Evolutionary conservation across 2,888 invertebrate species (phyloP).

Genomic region (Gortyna flavago): DNA sequence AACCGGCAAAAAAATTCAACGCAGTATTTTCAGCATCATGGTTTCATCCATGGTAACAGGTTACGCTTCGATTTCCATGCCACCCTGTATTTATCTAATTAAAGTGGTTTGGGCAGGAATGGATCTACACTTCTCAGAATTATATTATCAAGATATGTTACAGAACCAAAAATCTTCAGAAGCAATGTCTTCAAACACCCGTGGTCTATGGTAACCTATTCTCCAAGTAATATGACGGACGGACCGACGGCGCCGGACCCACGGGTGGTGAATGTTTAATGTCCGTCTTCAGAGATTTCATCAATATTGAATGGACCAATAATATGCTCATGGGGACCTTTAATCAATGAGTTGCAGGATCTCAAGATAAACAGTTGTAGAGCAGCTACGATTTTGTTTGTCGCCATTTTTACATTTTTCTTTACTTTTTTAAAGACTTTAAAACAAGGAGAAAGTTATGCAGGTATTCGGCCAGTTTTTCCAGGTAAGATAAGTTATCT

Average conservation of each 20-base stretch:
- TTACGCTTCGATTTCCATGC: too few relatives aligned
- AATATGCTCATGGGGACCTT: constrained; percentile 20
- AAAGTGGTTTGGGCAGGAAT: neutral
- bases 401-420: neutral
- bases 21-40: too few relatives aligned
- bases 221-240: constrained; percentile 23
- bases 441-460: neutral
- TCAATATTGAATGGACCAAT: constrained; percentile 44
- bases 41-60: too few relatives aligned
- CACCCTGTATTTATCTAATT: neutral
- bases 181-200: neutral
- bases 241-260: constrained; percentile 17
- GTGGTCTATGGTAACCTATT: constrained; percentile 5
- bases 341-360: constrained; percentile 26
- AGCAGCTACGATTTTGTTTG: neutral
- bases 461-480: neutral
- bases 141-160: neutral
- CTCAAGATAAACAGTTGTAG: neutral
- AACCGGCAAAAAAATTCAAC: too few relatives aligned
- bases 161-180: neutral
- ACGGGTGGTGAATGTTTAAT: constrained; percentile 52
- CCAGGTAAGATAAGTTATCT: neutral
- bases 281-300: constrained; percentile 34
- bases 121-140: neutral
- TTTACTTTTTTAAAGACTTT: neutral